Base-by-base conservation (phyloP, 2,113 vertebrate species). In the Pelodiscus sinensis region DNA sequence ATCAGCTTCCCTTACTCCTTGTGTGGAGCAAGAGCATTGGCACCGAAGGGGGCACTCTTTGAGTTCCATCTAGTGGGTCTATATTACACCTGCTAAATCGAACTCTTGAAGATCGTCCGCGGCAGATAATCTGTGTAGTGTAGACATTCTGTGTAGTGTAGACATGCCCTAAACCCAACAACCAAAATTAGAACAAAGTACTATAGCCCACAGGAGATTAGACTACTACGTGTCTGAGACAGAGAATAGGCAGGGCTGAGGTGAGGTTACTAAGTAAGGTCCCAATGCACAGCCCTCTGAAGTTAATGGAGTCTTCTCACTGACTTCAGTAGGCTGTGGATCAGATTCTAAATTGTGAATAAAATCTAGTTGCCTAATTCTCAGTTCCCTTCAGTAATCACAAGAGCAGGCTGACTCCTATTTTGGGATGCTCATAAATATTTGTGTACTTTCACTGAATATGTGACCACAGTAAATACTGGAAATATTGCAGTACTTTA, bases 371-470 rank as follows among this genome's bases (percentile, higher is more conserved):
- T 24, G 51, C 25, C 44, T 35, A 54, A 25, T 58, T 29, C 25
- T 14, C 16, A 27, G 35, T 58, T 35, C 57, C 24, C 38, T 81
- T 35, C 24, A 57, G 11, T 87, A 81, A 87, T 71, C 92, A 62
- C 3, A 68, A 87, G 60, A 13, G 71, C 38, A 55, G 3, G 2
- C 52, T 21, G 38, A 14, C 79, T 89, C 85, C 81, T 79, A 65
- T 35, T 92, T 96, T 22, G 38, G 77, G 73, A 89, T 14, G 89
- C 91, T 86, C 78, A 87, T 95, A 95, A 97, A 96, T 96, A 1
- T 1, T 2, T 71, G 12, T 6, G 82, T 86, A 54, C 90, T 84
- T 84, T 80, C 60, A 29, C 6, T n/a, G 58, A 91, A 86, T 77
- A 78, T 79, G 35, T 9, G 6, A 58, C 79, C 21, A 27, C 60